Base-by-base conservation (phyloP, 2,113 vertebrate species). In the Albula glossodonta region DNA sequence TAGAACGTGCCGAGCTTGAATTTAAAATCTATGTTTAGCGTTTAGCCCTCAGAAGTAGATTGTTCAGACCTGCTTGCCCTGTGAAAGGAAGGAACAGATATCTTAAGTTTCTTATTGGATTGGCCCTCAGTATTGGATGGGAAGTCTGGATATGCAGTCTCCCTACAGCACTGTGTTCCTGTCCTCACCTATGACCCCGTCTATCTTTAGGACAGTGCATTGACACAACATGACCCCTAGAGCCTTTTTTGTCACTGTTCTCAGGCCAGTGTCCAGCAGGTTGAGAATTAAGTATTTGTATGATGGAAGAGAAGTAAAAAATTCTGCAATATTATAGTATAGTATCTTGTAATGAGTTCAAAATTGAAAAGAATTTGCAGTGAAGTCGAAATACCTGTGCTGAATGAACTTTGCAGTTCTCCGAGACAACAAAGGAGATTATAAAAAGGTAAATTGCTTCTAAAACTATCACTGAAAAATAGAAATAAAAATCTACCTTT, bases 41-140 rank as follows among this genome's bases (percentile, higher is more conserved):
- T 52, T 77, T 77, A 77, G 50, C 63, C 19, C 48, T 11, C 10
- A 50, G 66, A 25, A 22, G 17, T 84, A 51, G 9, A 51, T 51
- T 74, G 83, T n/a, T 50, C 83, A 51, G 15, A 63, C 22, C 49
- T 74, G 9, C 70, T 63, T 74, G 83, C 51, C 83, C 83, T 84
- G 60, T 9, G 66, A 84, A 77, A 48, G 83, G 66, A 84, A 84
- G n/a, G n/a, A 51, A 77, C 48, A 25, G 41, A 84, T 70, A 31
- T 50, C 22, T 83, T 84, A 41, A 50, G 48, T 74, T 51, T 15
- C 19, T 77, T 8, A 77, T n/a, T 84, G 83, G 60, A 77, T 83
- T 83, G 52, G 31, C 31, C 56, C 83, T 74, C 7, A 49, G 17
- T 19, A n/a, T 74, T 31, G 22, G 66, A 74, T n/a, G 25, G 66